Evolutionary conservation across 2,888 invertebrate genomes (phyloP).

Genomic region (Dicranocentrus wangi): DNA sequence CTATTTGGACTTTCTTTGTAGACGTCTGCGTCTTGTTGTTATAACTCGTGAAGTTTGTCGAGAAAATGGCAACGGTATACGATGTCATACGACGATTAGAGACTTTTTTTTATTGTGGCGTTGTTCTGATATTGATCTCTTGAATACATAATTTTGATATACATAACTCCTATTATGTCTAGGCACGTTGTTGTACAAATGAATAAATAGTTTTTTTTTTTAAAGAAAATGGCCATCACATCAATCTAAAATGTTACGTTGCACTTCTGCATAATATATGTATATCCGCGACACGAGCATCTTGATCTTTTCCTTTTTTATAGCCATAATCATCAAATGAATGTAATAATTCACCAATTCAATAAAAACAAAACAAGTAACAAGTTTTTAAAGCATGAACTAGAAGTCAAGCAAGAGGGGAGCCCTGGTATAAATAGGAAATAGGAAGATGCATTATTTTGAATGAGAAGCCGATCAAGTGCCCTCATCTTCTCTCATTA

Average conservation of each 20-base stretch:
- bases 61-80: neutral
- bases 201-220: constrained; percentile 9
- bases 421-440: constrained; percentile 44
- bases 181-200: constrained; percentile 6
- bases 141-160: constrained; percentile 35
- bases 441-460: constrained; percentile 48
- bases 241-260: constrained; percentile 13
- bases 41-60: too few species aligned
- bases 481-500: constrained; percentile 17
- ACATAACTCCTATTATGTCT: constrained; percentile 20
- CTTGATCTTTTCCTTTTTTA: constrained; percentile 31
- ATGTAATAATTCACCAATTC: constrained; percentile 23
- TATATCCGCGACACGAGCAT: neutral
- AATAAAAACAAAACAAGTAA: neutral
- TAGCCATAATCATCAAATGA: constrained; percentile 17
- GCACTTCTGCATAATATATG: neutral
- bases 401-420: constrained; percentile 24
- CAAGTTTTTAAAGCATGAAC: constrained; percentile 8
- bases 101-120: too few species aligned
- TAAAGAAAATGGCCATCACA: constrained; percentile 24
- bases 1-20: too few species aligned
- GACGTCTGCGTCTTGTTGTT: too few species aligned
- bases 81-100: neutral
- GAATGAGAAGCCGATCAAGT: too few species aligned
- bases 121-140: constrained; percentile 51